Percentiles rank a stretch among this genome's conserved stretches.
Conservation (phyloP, 2,888 invertebrate species). For the Apotomis turbidana region DNA sequence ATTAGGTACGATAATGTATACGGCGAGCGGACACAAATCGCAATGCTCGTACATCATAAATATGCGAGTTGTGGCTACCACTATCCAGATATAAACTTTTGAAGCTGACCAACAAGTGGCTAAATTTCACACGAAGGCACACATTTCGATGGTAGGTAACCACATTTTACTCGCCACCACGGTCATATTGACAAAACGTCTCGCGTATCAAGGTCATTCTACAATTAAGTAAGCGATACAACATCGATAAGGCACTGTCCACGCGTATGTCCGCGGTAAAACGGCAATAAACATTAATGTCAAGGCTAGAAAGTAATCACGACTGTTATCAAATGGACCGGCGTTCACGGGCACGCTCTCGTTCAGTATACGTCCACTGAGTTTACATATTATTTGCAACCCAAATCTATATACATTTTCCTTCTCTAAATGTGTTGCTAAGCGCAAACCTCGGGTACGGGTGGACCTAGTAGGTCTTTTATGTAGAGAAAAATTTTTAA, state of each 20-base stretch:
- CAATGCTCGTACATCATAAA: too few species aligned
- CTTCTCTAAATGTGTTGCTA: too few species aligned
- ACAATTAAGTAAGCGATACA: conserved; percentile 2
- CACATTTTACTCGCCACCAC: background rate
- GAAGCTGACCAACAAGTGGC: too few species aligned
- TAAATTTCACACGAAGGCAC: too few species aligned
- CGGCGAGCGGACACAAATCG: too few species aligned
- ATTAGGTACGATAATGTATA: too few species aligned
- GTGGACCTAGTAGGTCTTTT: too few species aligned
- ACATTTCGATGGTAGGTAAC: too few species aligned
- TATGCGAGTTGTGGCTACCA: too few species aligned
- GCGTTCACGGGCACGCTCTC: conserved; percentile 15
- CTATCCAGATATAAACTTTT: too few species aligned
- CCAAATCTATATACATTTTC: background rate
- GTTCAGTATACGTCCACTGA: background rate
- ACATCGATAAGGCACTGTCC: background rate
- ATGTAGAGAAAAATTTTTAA: too few species aligned
- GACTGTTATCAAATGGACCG: conserved; percentile 52
- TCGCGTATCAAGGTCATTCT: conserved; percentile 1
- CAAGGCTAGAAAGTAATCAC: conserved; percentile 60
- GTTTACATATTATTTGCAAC: background rate
- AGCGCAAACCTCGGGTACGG: too few species aligned
- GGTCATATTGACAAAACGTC: conserved; percentile 7
- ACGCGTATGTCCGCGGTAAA: conserved; percentile 25
- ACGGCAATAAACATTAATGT: conserved; percentile 51